phyloP scores from a whole-genome alignment of 2,888 invertebrate genomes.

The Abrostola tripartita region DNA sequence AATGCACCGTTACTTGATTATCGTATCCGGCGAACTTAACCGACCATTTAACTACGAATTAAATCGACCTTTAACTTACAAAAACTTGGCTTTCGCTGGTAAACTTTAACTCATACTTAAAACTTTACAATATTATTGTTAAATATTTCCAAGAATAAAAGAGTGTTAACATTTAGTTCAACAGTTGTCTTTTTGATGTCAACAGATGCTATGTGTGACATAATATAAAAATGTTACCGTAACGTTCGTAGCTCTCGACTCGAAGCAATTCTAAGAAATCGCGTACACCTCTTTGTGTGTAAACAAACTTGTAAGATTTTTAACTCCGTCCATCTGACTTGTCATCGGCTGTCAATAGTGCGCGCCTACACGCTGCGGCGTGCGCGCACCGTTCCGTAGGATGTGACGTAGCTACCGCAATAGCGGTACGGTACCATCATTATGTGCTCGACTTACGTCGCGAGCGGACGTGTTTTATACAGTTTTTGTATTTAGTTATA shows the following conservation, averaged over 20 bases:
- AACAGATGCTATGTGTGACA: conserved; percentile 16
- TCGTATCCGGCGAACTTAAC: conserved; percentile 45
- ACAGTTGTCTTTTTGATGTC: conserved; percentile 1
- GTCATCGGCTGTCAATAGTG: conserved; percentile 60
- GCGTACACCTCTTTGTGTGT: conserved; percentile 43
- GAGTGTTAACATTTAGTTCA: background rate
- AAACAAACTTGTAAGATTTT: conserved; percentile 51
- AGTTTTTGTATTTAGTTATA: conserved; percentile 4
- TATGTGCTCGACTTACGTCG: conserved; percentile 59
- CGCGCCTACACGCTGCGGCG: conserved; percentile 50
- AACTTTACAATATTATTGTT: background rate
- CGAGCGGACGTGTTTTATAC: conserved; percentile 54
- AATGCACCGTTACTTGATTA: conserved; percentile 48
- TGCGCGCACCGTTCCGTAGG: conserved; percentile 62
- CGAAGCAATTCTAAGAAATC: conserved; percentile 28
- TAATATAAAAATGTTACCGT: conserved; percentile 18
- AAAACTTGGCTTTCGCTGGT: background rate
- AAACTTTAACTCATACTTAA: background rate
- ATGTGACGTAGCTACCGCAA: conserved; percentile 68
- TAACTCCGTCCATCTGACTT: conserved; percentile 43
- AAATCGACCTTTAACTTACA: conserved; percentile 22
- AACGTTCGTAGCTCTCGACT: conserved; percentile 12
- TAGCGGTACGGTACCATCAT: conserved; percentile 65
- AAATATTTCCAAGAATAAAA: background rate
- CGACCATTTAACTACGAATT: conserved; percentile 22